Evolutionary conservation across 2,888 invertebrate genomes (phyloP), one percentile per base, ranked within the genome.

Genomic region (Andrena haemorrhoa): DNA sequence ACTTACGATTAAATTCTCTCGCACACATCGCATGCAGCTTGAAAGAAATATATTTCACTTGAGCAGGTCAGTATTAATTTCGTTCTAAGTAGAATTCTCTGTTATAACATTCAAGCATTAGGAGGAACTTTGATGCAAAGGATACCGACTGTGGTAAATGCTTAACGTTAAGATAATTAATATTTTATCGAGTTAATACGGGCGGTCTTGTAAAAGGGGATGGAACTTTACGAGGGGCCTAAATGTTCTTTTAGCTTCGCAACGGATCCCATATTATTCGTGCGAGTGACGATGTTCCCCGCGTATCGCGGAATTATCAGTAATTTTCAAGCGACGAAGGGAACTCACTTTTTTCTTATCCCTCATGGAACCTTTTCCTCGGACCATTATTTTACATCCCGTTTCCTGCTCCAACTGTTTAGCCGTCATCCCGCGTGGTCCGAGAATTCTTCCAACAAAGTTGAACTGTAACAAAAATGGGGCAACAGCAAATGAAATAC

Each of bases 331-430:
- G 29, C 12, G 35, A 23, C 8, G 10, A 16, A 75, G 51, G 74
- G 47, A 56, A 93, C 95, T 95, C 96, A 99, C 99, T 98, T 99
- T 99, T 95, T 98, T 98, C 96, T 99, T 99, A 95, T 99, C 99
- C 94, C 99, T 96, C 99, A 99, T 99, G 82, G 99, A 99, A 86
- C 99, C 99, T 95, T 98, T 98, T 94, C 99, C 99, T 95, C 99
- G 96, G 93, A 99, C 99, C 99, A 99, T 99, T 93, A 99, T 99
- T 96, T 99, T 99, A 95, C 99, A 99, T 91, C 99, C 99, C 92
- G 99, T 99, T 96, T 99, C 99, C 95, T 99, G 98, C 95, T 99
- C 99, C 94, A 99, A 95, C 95, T 99, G 99, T 95, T 99, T 99
- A 73, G 99, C 99, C 89, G 99, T 99, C 99, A 99, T 99, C 90